These are phyloP conservation scores for Hymenochirus boettgeri DNA, from an alignment of 2,113 vertebrate species.

Conservation along the genomic window DNA sequence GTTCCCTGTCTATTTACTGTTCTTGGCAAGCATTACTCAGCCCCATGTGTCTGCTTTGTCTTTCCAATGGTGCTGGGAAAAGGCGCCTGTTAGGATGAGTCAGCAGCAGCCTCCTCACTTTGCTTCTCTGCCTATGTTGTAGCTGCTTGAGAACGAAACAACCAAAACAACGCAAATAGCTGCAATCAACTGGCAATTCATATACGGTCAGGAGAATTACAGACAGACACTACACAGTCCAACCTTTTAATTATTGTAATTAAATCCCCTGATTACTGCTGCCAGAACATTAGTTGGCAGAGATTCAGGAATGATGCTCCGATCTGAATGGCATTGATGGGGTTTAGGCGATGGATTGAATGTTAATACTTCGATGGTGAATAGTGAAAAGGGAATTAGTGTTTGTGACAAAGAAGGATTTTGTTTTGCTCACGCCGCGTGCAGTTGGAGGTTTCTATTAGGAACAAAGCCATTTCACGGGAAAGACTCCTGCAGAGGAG, in stretches of 20 bases:
- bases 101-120: neutral
- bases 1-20: neutral
- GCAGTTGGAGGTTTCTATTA: neutral
- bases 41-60: neutral
- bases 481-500: too few relatives aligned
- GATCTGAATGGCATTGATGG: neutral
- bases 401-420: neutral
- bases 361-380: neutral
- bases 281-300: slow-evolving; percentile 28
- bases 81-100: neutral
- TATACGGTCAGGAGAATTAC: slow-evolving; percentile 26
- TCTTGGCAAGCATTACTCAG: neutral
- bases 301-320: slow-evolving; percentile 7
- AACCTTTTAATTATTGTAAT: slow-evolving; percentile 43
- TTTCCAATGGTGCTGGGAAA: neutral
- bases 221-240: slow-evolving; percentile 35
- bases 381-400: neutral
- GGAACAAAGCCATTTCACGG: neutral
- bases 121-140: slow-evolving; percentile 36
- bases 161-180: neutral
- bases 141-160: neutral
- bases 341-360: neutral
- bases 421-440: neutral
- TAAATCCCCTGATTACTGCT: slow-evolving; percentile 38
- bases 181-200: neutral